A percentile compares a stretch with the other conserved stretches of the same genome.
phyloP scores from a whole-genome alignment of 1,140 invertebrate species.

The Pogonognathellus flavescens region DNA sequence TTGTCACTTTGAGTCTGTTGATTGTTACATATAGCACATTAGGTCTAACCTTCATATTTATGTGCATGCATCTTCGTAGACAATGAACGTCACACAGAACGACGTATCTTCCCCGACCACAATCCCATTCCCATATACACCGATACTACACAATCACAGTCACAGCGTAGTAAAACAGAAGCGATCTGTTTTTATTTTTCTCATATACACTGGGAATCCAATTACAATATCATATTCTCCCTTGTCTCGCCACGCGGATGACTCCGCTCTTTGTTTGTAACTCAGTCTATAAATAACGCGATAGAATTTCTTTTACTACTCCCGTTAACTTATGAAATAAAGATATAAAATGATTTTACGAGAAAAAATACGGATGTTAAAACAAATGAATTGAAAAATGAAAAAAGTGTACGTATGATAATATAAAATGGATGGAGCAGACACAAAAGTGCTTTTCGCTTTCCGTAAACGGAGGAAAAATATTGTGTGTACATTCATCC shows the following conservation, averaged over 20 bases:
- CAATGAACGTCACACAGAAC: constrained; percentile 2
- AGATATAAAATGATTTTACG: constrained; percentile 19
- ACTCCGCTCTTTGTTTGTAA: not conserved
- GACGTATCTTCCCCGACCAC: not conserved
- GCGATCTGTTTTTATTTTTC: not conserved
- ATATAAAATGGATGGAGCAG: not conserved
- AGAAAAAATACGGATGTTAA: not conserved
- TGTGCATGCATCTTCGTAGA: constrained; percentile 1
- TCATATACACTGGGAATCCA: not conserved
- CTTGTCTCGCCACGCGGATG: not conserved
- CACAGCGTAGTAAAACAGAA: not conserved
- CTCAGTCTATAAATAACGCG: constrained; percentile 9
- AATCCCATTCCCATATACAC: not conserved
- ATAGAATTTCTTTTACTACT: constrained; percentile 15
- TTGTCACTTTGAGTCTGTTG: not conserved
- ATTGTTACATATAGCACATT: constrained; percentile 17
- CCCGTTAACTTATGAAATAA: not conserved
- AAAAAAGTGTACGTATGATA: constrained; percentile 1
- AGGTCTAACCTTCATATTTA: not conserved
- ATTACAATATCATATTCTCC: not conserved
- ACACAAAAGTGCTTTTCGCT: not conserved
- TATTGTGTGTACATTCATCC: constrained; percentile 14
- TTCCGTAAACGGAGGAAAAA: not conserved
- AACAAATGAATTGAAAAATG: constrained; percentile 45
- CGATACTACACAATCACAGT: not conserved